A percentile compares a stretch with the other conserved stretches of the same genome.
Conservation (phyloP, 1,140 invertebrate species). For the Ceratina calcarata region DNA sequence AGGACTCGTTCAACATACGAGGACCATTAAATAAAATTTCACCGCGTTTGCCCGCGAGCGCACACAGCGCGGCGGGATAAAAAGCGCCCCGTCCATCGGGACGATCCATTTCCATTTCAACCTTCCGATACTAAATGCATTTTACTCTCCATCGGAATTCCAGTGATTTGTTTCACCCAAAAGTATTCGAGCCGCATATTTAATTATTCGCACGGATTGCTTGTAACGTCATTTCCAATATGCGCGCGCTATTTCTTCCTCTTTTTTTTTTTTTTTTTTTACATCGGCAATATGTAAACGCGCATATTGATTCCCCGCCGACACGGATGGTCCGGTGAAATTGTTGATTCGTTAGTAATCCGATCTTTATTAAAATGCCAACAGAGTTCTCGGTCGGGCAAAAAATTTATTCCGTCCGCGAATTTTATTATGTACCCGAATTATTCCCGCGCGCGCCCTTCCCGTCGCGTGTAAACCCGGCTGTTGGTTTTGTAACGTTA, state of each 20-base stretch:
- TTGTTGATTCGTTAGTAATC: conserved; percentile 23
- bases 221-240: conserved; percentile 32
- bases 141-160: conserved; percentile 41
- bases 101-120: conserved; percentile 49
- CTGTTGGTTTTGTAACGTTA: neutral
- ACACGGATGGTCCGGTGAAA: neutral
- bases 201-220: conserved; percentile 35
- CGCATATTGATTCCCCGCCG: neutral
- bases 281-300: conserved; percentile 9
- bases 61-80: neutral
- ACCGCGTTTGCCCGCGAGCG: conserved; percentile 6
- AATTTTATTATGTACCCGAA: neutral
- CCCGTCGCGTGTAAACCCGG: no score
- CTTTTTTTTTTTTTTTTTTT: neutral
- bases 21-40: conserved; percentile 49
- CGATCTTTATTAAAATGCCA: conserved; percentile 18
- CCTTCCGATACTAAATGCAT: conserved; percentile 29
- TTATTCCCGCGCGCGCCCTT: neutral
- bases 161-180: conserved; percentile 43
- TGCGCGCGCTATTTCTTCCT: neutral
- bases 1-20: conserved; percentile 36
- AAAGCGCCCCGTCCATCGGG: conserved; percentile 39
- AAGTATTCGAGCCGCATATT: conserved; percentile 41
- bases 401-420: conserved; percentile 1
- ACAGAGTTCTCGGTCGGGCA: neutral